Evolutionary conservation across 2,888 invertebrate genomes (phyloP), one percentile per base, ranked within the genome.

Genomic region (Octonoba sinensis): DNA sequence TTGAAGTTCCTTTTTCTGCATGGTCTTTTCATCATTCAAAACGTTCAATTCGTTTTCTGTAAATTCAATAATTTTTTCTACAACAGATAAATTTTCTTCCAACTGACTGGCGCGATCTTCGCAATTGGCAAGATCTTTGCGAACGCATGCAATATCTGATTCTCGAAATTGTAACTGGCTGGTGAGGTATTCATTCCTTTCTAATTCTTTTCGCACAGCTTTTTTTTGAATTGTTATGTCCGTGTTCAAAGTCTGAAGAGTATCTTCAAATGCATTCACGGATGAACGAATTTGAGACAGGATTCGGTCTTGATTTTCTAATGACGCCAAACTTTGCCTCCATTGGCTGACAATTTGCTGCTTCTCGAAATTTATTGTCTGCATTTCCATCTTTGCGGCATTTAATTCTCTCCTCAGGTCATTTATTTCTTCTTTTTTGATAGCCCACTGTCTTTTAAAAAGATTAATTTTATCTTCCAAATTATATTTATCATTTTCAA

Each of bases 321-420:
- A 59, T 16, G 83, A 71, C 16, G 70, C 51, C 18, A 83, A 59
- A 54, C 83, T 83, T 54, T 78, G 71, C 8, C 59, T 78, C 83
- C 83, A 83, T 27, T 78, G 73, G n/a, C 74, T 72, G 6, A 83
- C 69, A n/a, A 83, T 73, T 44, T 83, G 77, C 18, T 78, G 77
- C 20, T 70, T 83, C 57, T 83, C 83, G 16, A 46, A 65, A 22
- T 83, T 72, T 36, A 83, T 71, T 22, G 70, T 59, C 82, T 82
- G 66, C 60, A 82, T 76, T 72, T 82, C 82, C 20, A 51, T 64
- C 51, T 71, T 71, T 24, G 82, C 82, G 36, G 73, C 59, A 72
- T 36, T 67, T n/a, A 82, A 20, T 27, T 76, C 76, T 71, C 72
- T 82, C 49, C 82, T 66, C 13, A 82, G 54, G 46, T 76, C 82